Conservation (phyloP, 2,888 invertebrate species). For the Cheilosia impressa region DNA sequence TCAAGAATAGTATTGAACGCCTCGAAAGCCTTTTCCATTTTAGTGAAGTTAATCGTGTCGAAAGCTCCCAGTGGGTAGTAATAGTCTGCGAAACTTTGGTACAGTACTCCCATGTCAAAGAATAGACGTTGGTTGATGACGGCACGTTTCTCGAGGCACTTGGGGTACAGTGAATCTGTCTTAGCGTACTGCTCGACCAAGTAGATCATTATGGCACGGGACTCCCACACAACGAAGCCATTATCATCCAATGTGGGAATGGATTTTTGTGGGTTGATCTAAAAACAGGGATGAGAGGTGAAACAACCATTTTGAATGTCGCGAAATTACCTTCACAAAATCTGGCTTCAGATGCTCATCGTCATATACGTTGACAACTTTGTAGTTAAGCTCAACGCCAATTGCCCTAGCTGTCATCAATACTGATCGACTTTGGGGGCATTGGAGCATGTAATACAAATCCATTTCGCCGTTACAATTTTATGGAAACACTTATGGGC, state of each 20-base stretch:
- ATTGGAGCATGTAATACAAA: slow-evolving; percentile 87
- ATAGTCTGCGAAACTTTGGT: slow-evolving; percentile 88
- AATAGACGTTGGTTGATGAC: slow-evolving; percentile 91
- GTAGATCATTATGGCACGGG: slow-evolving; percentile 92
- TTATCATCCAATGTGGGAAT: slow-evolving; percentile 93
- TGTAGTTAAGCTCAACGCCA: slow-evolving; percentile 88
- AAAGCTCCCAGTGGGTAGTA: slow-evolving; percentile 87
- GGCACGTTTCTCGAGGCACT: slow-evolving; percentile 90
- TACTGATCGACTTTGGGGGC: slow-evolving; percentile 88
- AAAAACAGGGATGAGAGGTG: not conserved
- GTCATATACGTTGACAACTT: slow-evolving; percentile 85
- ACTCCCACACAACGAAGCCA: slow-evolving; percentile 92
- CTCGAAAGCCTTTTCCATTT: slow-evolving; percentile 88
- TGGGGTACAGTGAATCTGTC: slow-evolving; percentile 89
- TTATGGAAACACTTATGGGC: too few relatives aligned
- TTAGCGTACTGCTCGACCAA: slow-evolving; percentile 92
- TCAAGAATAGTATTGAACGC: slow-evolving; percentile 90
- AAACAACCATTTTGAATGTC: not conserved
- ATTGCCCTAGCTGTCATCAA: slow-evolving; percentile 87
- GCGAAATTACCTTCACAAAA: slow-evolving; percentile 86
- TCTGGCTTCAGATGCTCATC: slow-evolving; percentile 89
- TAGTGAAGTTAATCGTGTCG: slow-evolving; percentile 88
- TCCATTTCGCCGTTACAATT: slow-evolving; percentile 83
- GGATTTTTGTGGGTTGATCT: slow-evolving; percentile 93
- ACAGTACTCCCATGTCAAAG: slow-evolving; percentile 92